Evolutionary conservation across 1,140 invertebrate genomes (phyloP).

Genomic region (Drosophila ercepeae): DNA sequence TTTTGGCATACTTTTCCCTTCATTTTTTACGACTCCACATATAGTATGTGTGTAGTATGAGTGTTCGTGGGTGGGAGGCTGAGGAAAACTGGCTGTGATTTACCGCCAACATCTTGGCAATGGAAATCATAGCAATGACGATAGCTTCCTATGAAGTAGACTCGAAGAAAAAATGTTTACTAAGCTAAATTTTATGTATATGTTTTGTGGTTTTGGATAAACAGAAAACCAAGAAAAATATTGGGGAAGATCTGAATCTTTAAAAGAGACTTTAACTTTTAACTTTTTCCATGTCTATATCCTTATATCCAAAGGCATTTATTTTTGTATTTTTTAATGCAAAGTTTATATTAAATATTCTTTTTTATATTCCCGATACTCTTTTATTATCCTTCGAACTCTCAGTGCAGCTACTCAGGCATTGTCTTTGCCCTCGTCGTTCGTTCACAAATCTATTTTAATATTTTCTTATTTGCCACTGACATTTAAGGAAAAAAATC

Average conservation of each 20-base stretch:
- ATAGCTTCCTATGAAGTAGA: constrained; percentile 4
- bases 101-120: constrained; percentile 65
- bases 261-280: too few relatives aligned
- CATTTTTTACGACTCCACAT: constrained; percentile 52
- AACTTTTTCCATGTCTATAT: too few relatives aligned
- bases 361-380: background rate
- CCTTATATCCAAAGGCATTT: too few relatives aligned
- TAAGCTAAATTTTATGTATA: background rate
- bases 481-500: constrained; percentile 77
- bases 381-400: constrained; percentile 1
- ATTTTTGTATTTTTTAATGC: too few relatives aligned
- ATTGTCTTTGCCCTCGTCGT: constrained; percentile 64
- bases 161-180: constrained; percentile 19
- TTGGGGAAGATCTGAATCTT: background rate
- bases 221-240: background rate
- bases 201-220: background rate
- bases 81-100: constrained; percentile 48
- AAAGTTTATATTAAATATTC: background rate
- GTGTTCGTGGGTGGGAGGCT: background rate
- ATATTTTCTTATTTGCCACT: constrained; percentile 82
- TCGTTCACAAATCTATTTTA: constrained; percentile 81
- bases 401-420: constrained; percentile 45
- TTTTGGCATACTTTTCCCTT: constrained; percentile 42
- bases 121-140: constrained; percentile 40
- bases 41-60: background rate